A percentile compares a stretch with the other conserved stretches of the same genome.
Evolutionary conservation across 1,140 invertebrate species (phyloP).

Genomic region (Zaprionus ghesquierei): DNA sequence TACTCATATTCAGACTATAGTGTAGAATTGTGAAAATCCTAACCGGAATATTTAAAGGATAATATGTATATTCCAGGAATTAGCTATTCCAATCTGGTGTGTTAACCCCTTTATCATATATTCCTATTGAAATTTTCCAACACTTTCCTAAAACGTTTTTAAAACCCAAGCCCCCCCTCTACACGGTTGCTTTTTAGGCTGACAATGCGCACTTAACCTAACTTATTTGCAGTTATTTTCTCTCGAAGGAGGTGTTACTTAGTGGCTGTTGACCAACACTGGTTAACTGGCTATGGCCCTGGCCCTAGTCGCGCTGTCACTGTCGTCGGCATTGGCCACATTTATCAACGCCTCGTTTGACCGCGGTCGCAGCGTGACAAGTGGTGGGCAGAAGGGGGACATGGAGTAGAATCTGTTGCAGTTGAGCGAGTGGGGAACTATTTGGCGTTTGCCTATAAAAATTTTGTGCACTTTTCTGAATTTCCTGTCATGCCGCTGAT

Average conservation of each 20-base stretch:
- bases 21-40: too few relatives aligned
- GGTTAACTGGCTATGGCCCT: constrained; percentile 19
- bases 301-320: neutral
- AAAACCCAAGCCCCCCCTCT: too few relatives aligned
- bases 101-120: too few relatives aligned
- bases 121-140: too few relatives aligned
- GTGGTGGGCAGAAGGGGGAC: neutral
- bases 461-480: constrained; percentile 40
- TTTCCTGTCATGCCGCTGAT: constrained; percentile 23
- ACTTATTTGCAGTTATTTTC: neutral
- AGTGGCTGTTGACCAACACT: neutral
- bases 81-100: too few relatives aligned
- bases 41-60: too few relatives aligned
- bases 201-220: neutral
- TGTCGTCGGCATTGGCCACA: constrained; percentile 28
- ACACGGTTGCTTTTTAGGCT: too few relatives aligned
- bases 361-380: neutral
- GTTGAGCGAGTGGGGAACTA: constrained; percentile 19
- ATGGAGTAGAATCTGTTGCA: neutral
- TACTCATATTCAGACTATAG: too few relatives aligned
- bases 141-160: too few relatives aligned
- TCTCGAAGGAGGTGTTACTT: neutral
- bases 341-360: constrained; percentile 68
- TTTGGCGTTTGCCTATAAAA: constrained; percentile 41
- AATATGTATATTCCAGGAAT: too few relatives aligned